Evolutionary conservation across 2,888 invertebrate species (phyloP).

Genomic region (Ichneumoninae sp.): DNA sequence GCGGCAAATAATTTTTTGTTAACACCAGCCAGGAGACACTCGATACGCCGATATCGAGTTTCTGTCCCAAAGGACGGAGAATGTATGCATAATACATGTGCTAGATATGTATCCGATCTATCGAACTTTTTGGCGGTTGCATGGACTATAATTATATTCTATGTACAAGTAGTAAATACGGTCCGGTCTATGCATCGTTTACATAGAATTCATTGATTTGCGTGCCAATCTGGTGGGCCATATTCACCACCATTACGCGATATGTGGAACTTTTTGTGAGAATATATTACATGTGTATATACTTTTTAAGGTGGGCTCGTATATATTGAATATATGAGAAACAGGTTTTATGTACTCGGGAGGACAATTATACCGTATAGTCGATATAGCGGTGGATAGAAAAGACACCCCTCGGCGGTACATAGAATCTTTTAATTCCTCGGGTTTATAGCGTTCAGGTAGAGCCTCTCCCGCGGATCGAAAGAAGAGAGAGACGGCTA

Average conservation of each 20-base stretch:
- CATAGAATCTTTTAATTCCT: conserved; percentile 47
- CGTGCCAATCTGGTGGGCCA: not conserved
- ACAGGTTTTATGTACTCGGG: conserved; percentile 28
- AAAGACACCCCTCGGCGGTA: conserved; percentile 14
- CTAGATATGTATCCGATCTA: not conserved
- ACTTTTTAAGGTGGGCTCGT: not conserved
- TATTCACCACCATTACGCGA: not conserved
- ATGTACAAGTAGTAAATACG: not conserved
- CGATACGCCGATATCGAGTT: conserved; percentile 17
- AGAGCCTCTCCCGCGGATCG: conserved; percentile 45
- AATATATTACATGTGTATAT: not conserved
- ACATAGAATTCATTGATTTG: not conserved
- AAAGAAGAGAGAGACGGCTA: conserved; percentile 51
- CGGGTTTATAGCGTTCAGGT: conserved; percentile 44
- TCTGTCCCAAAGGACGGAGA: not conserved
- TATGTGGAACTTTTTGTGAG: not conserved
- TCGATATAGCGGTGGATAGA: not conserved
- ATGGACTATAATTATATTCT: not conserved
- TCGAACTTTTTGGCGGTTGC: not conserved
- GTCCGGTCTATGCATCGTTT: not conserved
- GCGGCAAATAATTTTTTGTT: conserved; percentile 11
- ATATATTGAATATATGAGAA: conserved; percentile 9
- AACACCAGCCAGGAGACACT: not conserved
- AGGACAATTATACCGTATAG: conserved; percentile 29
- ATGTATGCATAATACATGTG: not conserved